These are phyloP conservation scores for Aphelocoma californica DNA, from an alignment of 2,797 vertebrate genomes.

Conservation along the genomic window DNA sequence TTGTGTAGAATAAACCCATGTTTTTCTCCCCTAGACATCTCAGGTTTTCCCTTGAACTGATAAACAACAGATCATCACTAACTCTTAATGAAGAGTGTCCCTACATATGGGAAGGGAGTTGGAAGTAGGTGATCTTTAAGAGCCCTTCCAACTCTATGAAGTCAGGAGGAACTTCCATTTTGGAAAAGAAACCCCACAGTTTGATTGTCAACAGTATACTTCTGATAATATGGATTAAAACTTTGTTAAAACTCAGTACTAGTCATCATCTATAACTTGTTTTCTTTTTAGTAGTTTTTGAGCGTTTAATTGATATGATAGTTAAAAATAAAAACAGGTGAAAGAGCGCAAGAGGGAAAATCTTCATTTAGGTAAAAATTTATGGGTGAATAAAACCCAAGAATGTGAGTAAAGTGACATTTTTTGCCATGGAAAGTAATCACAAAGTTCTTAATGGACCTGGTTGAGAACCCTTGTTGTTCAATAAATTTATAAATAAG, in stretches of 20 bases:
- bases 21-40: background rate
- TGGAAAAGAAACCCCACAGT: background rate
- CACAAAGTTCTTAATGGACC: background rate
- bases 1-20: accelerated
- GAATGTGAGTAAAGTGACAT: background rate
- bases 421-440: background rate
- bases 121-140: background rate
- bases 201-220: background rate
- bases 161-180: background rate
- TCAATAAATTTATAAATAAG: background rate
- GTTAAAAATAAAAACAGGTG: background rate
- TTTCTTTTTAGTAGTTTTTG: background rate
- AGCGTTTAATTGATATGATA: background rate
- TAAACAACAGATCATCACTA: background rate
- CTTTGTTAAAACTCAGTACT: background rate
- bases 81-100: background rate
- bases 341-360: background rate
- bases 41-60: background rate
- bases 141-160: background rate
- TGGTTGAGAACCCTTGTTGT: accelerated
- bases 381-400: background rate
- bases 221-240: background rate
- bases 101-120: background rate
- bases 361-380: background rate
- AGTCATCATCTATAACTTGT: background rate